phyloP scores from a whole-genome alignment of 2,113 vertebrate species.

The Esox niger region DNA sequence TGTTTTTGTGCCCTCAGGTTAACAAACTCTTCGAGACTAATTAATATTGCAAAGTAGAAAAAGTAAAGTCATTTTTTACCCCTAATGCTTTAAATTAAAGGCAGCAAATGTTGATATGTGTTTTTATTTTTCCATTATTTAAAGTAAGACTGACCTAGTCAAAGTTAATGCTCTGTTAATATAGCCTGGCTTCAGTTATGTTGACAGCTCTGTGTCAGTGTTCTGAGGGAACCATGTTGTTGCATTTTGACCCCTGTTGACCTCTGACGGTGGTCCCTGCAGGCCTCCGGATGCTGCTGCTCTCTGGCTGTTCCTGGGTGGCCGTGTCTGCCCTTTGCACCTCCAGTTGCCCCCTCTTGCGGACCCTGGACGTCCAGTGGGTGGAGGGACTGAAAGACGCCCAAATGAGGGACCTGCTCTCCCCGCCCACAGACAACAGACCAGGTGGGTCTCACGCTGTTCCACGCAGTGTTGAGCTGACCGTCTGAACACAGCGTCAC shows the following conservation, averaged over 20 bases:
- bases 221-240: background rate
- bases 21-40: conserved; percentile 16
- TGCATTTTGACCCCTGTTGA: background rate
- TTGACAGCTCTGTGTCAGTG: background rate
- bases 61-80: background rate
- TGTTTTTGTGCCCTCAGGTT: conserved; percentile 25
- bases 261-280: conserved; percentile 6
- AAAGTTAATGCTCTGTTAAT: background rate
- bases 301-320: conserved; percentile 94
- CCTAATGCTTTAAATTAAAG: background rate
- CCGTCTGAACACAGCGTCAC: background rate
- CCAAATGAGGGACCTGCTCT: conserved; percentile 94
- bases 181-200: background rate
- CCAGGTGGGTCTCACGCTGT: conserved; percentile 75
- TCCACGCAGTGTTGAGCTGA: background rate
- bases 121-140: background rate
- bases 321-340: conserved; percentile 94
- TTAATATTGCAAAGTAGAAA: conserved; percentile 13
- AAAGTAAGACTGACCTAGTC: background rate
- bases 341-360: conserved; percentile 89
- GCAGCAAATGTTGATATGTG: conserved; percentile 4
- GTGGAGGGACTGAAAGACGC: conserved; percentile 94
- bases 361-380: conserved; percentile 93
- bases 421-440: conserved; percentile 90
- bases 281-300: conserved; percentile 87